Evolutionary conservation across 2,888 invertebrate genomes (phyloP).

Genomic region (Pandemis cinnamomeana): DNA sequence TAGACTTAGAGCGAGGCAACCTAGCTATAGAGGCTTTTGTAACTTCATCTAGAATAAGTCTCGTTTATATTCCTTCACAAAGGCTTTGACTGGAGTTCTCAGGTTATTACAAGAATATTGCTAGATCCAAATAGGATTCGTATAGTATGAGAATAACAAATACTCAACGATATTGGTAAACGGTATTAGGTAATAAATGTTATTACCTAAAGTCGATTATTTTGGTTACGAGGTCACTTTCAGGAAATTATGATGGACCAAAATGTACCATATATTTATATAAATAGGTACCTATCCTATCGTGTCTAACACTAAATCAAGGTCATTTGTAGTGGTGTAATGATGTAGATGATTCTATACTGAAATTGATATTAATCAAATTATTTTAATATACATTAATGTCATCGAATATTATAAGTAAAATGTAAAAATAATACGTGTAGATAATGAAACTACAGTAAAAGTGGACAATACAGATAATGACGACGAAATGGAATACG

Average conservation of each 20-base stretch:
- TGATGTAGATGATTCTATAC: no score
- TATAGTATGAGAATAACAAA: constrained; percentile 7
- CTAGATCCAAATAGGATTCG: constrained; percentile 21
- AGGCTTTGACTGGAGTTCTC: constrained; percentile 20
- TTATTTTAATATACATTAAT: no score
- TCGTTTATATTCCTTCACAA: constrained; percentile 21
- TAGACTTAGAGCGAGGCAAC: constrained; percentile 24
- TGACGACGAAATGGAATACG: constrained; percentile 8
- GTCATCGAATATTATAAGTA: no score
- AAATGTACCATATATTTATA: no score
- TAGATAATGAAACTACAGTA: not conserved
- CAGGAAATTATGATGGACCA: not conserved
- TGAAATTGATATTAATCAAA: no score
- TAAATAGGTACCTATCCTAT: no score
- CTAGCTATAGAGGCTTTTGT: constrained; percentile 20
- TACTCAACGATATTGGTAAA: not conserved
- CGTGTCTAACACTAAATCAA: no score
- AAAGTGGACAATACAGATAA: constrained; percentile 4
- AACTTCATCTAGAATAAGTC: constrained; percentile 33
- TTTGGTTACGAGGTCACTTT: not conserved
- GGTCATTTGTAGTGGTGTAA: no score
- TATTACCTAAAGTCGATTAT: not conserved
- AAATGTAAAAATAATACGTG: no score
- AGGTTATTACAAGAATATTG: constrained; percentile 32
- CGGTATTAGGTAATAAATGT: not conserved